phyloP scores from a whole-genome alignment of 2,888 invertebrate genomes.

The Trilocha varians region DNA sequence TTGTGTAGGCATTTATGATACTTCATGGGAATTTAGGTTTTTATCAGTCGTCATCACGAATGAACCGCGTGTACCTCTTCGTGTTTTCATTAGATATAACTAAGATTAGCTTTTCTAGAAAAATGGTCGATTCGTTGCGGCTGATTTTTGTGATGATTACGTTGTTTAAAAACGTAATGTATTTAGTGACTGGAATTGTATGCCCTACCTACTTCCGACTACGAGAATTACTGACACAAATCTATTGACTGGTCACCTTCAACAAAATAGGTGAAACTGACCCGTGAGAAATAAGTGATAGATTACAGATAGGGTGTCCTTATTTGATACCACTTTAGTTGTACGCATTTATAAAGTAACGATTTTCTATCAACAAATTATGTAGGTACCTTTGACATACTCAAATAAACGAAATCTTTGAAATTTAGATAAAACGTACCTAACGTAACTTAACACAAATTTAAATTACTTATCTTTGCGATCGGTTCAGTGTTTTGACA shows the following conservation, averaged over 20 bases:
- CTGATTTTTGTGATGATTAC: too few relatives aligned
- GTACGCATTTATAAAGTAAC: too few relatives aligned
- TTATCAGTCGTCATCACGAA: constrained; percentile 24
- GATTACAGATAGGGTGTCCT: constrained; percentile 22
- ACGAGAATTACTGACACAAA: constrained; percentile 41
- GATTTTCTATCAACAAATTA: too few relatives aligned
- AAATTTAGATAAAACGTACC: too few relatives aligned
- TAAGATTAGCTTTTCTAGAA: too few relatives aligned
- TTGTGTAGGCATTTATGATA: constrained; percentile 34
- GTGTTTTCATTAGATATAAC: background rate
- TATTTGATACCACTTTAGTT: too few relatives aligned
- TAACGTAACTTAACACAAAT: too few relatives aligned
- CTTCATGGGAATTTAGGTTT: constrained; percentile 41
- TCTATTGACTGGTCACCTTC: constrained; percentile 58
- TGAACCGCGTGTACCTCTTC: background rate
- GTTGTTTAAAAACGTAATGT: too few relatives aligned
- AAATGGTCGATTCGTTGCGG: too few relatives aligned
- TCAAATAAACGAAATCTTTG: too few relatives aligned
- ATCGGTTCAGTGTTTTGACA: background rate
- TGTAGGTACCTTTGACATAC: too few relatives aligned
- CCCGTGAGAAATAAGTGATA: constrained; percentile 56
- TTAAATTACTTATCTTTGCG: too few relatives aligned
- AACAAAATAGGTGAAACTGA: constrained; percentile 45
- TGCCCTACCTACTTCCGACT: constrained; percentile 59
- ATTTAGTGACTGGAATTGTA: constrained; percentile 39